Evolutionary conservation across 2,888 invertebrate genomes (phyloP), one percentile per base, ranked within the genome.

Genomic region (Ophioninae sp.): DNA sequence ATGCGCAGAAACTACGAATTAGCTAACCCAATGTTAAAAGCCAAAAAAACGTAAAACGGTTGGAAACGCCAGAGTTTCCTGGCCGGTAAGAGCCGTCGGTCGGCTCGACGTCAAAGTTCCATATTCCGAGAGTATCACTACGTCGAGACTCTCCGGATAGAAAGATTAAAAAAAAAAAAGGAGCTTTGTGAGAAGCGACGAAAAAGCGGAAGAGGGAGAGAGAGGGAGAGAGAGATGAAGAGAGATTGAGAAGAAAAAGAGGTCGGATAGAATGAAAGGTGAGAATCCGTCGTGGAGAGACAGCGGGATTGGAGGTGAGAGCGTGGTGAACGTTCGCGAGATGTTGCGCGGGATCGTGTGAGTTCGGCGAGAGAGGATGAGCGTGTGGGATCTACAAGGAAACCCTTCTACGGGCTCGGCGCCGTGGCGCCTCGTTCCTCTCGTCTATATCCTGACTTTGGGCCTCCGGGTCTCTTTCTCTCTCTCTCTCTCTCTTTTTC

Each of bases 371-470:
- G 64, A 79, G 72, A 83, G 82, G 80, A 85, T 80, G 82, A 78
- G 83, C 86, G 86, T 86, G 85, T 87, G 89, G 85, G 88, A 82
- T 88, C 88, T 92, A 93, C 93, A 93, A 92, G 93, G 88, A 93
- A 93, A 93, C 92, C 93, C 93, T 93, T 93, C 93, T 93, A 93
- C 91, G 92, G 88, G 87, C 88, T 88, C 92, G 93, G 93, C 93
- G 93, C 92, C 93, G 91, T 92, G 93, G 93, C 93, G 92, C 92
- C 92, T 92, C 88, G 87, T 86, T 82, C 86, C 85, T 87, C 87
- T 87, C 83, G 75, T 86, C 84, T 86, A 87, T 87, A 82, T 81
- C 84, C 85, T 84, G 81, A 78, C 82, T 81, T 73, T 83, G 51
- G 68, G 67, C 59, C 65, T 63, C 56, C 22, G 59, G 51, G 44